These are phyloP conservation scores for Drosophila yakuba DNA, from an alignment of 1,140 invertebrate genomes.

Conservation along the genomic window DNA sequence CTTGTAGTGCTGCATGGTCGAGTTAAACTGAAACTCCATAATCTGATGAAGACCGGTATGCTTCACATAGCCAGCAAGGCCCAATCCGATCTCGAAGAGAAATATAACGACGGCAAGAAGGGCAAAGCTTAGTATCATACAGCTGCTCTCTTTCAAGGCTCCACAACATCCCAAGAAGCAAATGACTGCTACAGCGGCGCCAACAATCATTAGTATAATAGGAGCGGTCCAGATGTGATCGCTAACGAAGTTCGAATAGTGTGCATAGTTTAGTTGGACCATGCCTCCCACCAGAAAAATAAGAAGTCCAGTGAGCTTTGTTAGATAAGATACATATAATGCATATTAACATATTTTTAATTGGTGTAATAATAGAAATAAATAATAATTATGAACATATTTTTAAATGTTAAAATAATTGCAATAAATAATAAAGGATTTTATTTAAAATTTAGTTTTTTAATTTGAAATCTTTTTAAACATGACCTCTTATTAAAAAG, in stretches of 20 bases:
- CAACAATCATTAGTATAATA: conserved; percentile 92
- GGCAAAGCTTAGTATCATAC: conserved; percentile 95
- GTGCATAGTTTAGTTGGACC: conserved; percentile 88
- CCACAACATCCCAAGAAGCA: conserved; percentile 96
- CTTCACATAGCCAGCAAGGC: conserved; percentile 93
- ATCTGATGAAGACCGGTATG: conserved; percentile 89
- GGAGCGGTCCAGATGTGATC: conserved; percentile 89
- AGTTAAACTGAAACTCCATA: conserved; percentile 88
- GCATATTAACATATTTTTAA: no score
- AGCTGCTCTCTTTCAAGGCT: conserved; percentile 93
- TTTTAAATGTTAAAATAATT: no score
- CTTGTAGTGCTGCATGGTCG: conserved; percentile 89
- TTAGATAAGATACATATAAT: conserved; percentile 38
- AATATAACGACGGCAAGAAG: conserved; percentile 93
- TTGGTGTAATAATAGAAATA: no score
- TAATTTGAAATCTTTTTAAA: no score
- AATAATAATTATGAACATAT: no score
- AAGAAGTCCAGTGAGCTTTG: conserved; percentile 91
- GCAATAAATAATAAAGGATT: no score
- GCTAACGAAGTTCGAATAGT: conserved; percentile 89
- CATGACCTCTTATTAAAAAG: no score
- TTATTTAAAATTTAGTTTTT: no score
- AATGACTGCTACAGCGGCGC: conserved; percentile 92
- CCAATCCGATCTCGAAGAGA: conserved; percentile 92
- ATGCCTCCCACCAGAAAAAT: conserved; percentile 90